Base-by-base conservation (phyloP, 1,140 invertebrate genomes). In the Drosophila gunungcola region DNA sequence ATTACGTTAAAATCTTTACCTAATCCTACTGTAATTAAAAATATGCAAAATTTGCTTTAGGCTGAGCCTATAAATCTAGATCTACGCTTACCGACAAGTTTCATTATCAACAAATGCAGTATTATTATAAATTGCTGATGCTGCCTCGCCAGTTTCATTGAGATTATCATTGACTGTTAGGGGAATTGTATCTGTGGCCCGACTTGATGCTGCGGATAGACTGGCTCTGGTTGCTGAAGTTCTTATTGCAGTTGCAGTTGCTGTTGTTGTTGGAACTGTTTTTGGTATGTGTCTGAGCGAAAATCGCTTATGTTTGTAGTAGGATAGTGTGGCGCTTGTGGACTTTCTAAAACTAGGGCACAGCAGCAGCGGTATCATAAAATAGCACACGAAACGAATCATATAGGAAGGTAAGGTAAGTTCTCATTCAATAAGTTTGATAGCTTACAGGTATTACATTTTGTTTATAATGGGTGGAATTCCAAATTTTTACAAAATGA, bases 61-160 rank as follows among this genome's bases (percentile, higher is more conserved):
- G 32, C n/a, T 57, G 27, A 67, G 68, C 54, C 36, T 56, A 38
- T 52, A 63, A 60, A 42, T 67, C 69, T 70, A 52, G 61, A 16
- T 67, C 81, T 85, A 86, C 84, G 83, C 90, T 91, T 91, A 91
- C 90, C 90, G 88, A 91, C 90, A 91, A 90, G 90, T 90, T 72
- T 91, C 75, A 88, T 91, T 88, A 85, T 91, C 83, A 91, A 90
- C 57, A 80, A 80, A 88, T 89, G 84, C 80, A 89, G 85, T 78
- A 89, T 89, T 89, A 84, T 90, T 80, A 80, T 69, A 70, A 70
- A 72, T 82, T 61, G 69, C 83, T 53, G 82, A 73, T 48, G 73
- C 49, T 69, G 80, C 41, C 61, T 78, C 80, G 69, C 68, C 78
- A 80, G 60, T 75, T 36, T 79, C 83, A 76, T 57, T 69, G 46